These are phyloP conservation scores for Monopterus albus DNA, from an alignment of 2,113 vertebrate genomes.

Conservation along the genomic window DNA sequence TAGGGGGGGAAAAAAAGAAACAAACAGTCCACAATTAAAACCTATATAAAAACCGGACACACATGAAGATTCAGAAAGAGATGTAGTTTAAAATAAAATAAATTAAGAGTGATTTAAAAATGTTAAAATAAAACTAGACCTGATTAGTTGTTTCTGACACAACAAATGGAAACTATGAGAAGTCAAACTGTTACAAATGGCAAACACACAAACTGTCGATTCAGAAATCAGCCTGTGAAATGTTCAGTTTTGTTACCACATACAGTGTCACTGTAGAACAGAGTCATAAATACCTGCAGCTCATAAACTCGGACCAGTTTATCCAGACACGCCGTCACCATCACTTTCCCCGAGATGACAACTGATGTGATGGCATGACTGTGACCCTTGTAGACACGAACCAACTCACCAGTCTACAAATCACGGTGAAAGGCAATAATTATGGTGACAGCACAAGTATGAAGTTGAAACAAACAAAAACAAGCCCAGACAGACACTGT, in stretches of 20 bases:
- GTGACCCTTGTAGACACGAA: conserved; percentile 96
- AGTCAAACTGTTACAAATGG: no score
- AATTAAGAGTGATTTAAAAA: background rate
- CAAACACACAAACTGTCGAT: no score
- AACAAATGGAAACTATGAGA: background rate
- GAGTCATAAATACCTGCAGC: conserved; percentile 85
- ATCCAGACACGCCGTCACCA: conserved; percentile 96
- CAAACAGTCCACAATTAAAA: background rate
- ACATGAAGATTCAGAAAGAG: background rate
- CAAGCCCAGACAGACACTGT: background rate
- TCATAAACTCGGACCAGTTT: conserved; percentile 95
- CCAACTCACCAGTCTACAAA: conserved; percentile 90
- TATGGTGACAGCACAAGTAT: background rate
- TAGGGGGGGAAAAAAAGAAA: conserved; percentile 47
- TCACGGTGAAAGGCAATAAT: background rate
- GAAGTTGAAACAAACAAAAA: background rate
- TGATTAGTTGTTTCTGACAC: background rate
- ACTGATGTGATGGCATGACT: conserved; percentile 92
- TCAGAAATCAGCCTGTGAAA: no score
- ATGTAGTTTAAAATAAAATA: background rate
- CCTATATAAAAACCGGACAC: background rate
- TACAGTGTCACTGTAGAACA: background rate
- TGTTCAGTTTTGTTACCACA: no score
- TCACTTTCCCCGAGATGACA: conserved; percentile 94
- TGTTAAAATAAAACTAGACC: no score